phyloP scores from a whole-genome alignment of 2,888 invertebrate genomes.

The Gisinianus flammeolus region DNA sequence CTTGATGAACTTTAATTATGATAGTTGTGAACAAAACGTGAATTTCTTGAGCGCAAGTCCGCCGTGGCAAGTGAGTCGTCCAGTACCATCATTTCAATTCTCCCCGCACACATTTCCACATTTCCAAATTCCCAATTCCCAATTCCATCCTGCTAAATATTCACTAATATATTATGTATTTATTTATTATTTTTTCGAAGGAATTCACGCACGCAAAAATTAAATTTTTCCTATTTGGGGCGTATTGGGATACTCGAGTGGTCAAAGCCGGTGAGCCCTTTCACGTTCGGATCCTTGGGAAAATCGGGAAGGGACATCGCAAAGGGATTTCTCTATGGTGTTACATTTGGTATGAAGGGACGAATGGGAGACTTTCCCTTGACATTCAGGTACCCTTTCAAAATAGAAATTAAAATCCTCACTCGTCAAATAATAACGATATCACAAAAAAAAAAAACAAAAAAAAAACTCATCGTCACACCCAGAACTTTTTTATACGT shows the following conservation, averaged over 20 bases:
- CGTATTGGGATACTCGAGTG: background rate
- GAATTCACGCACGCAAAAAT: background rate
- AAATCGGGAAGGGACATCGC: background rate
- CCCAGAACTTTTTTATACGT: no score
- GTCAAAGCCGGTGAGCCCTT: background rate
- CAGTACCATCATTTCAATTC: background rate
- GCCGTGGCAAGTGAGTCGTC: slow-evolving; percentile 1
- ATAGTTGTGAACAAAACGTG: no score
- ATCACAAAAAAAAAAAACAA: no score
- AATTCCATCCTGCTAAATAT: no score
- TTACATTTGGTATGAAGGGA: background rate
- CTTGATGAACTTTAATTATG: no score
- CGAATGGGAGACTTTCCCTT: background rate
- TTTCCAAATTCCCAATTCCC: background rate
- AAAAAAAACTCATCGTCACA: no score
- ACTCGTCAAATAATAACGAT: background rate
- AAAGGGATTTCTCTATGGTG: background rate
- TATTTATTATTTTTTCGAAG: background rate
- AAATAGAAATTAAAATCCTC: background rate
- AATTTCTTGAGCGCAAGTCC: no score
- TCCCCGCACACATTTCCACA: background rate
- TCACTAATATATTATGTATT: no score
- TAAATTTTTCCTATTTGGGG: background rate
- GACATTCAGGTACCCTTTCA: background rate
- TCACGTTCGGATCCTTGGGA: background rate